Percentiles rank a stretch among this genome's conserved stretches.
These are phyloP conservation scores for Drosophila lutescens DNA, from an alignment of 2,888 invertebrate species.

Conservation along the genomic window DNA sequence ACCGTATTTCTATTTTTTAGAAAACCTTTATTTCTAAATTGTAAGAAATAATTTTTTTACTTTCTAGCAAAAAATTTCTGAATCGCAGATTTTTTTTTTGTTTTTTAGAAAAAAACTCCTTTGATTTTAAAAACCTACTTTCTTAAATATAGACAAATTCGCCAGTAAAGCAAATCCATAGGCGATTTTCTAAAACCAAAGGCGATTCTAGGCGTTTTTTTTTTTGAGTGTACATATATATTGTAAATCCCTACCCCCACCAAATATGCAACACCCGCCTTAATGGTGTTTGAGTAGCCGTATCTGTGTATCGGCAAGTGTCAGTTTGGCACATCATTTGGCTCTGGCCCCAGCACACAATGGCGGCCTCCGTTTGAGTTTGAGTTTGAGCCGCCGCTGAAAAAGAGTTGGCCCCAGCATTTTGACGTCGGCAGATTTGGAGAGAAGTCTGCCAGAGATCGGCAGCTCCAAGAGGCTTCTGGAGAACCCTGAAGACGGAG, in stretches of 20 bases:
- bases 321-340: slow-evolving; percentile 80
- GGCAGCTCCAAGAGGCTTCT: slow-evolving; percentile 14
- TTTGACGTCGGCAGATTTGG: slow-evolving; percentile 79
- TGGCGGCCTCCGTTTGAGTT: slow-evolving; percentile 65
- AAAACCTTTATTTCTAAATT: no score
- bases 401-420: slow-evolving; percentile 56
- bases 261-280: slow-evolving; percentile 31
- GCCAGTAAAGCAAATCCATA: no score
- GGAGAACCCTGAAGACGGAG: slow-evolving; percentile 24
- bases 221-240: no score
- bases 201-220: no score
- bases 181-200: no score
- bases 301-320: slow-evolving; percentile 76
- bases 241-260: slow-evolving; percentile 5
- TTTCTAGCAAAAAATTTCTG: no score
- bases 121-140: no score
- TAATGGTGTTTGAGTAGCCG: slow-evolving; percentile 59
- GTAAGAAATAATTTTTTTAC: no score
- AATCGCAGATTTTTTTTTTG: no score
- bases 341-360: slow-evolving; percentile 75
- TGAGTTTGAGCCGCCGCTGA: slow-evolving; percentile 57
- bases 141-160: no score
- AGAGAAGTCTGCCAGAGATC: slow-evolving; percentile 42
- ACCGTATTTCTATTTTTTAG: no score
- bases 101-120: no score